These are phyloP conservation scores for Pollachius pollachius DNA, from an alignment of 2,113 vertebrate species.

Conservation along the genomic window DNA sequence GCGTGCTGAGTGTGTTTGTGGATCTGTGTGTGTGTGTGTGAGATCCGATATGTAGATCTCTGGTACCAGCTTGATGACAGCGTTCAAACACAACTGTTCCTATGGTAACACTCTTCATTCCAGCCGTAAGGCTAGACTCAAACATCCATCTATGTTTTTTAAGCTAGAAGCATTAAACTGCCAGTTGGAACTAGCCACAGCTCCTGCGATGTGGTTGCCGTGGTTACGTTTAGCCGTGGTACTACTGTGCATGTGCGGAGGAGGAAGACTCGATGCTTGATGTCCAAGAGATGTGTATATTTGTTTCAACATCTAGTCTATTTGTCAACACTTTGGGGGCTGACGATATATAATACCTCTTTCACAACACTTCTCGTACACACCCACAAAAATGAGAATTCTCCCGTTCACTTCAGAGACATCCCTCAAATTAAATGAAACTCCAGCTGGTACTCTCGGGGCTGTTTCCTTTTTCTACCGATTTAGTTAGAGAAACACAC, in stretches of 20 bases:
- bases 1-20: background rate
- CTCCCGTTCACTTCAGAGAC: slow-evolving; percentile 8
- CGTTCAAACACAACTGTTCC: slow-evolving; percentile 24
- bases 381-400: background rate
- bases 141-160: background rate
- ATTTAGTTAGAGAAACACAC: background rate
- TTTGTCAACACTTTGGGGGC: background rate
- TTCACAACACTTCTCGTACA: background rate
- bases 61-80: slow-evolving; percentile 19
- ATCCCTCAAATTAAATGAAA: background rate
- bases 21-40: background rate
- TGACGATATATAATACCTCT: too few species aligned
- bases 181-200: too few species aligned
- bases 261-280: background rate
- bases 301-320: too few species aligned
- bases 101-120: slow-evolving; percentile 8
- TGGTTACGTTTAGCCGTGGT: background rate
- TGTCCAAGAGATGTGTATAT: background rate
- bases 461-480: slow-evolving; percentile 3
- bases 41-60: slow-evolving; percentile 15
- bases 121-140: slow-evolving; percentile 17
- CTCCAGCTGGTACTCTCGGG: slow-evolving; percentile 22
- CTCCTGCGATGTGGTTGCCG: too few species aligned
- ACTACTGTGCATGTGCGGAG: background rate
- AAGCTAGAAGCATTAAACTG: slow-evolving; percentile 12